These are phyloP conservation scores for Saiga tatarica DNA, from an alignment of 2,113 vertebrate genomes.

Conservation along the genomic window DNA sequence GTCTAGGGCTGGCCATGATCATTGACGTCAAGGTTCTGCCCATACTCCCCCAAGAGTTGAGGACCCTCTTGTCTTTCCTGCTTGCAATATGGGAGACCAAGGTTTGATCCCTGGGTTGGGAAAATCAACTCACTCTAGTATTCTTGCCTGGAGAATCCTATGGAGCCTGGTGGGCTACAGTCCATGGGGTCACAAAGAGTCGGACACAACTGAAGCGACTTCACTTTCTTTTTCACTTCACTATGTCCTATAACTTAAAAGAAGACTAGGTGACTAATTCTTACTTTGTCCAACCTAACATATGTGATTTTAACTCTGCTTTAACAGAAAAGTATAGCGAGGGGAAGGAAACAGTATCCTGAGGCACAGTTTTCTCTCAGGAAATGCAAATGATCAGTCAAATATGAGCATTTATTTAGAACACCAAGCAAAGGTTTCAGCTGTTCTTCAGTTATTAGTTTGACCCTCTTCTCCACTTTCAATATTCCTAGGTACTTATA, in stretches of 20 bases:
- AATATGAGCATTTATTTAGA: not conserved
- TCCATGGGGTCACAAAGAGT: not conserved
- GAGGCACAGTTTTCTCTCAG: not conserved
- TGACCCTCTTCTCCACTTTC: not conserved
- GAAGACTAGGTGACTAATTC: not conserved
- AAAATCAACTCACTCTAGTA: not conserved
- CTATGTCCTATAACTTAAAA: not conserved
- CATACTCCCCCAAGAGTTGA: not conserved
- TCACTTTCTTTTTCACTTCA: not conserved
- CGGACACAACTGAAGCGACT: fast-evolving
- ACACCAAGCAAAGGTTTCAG: not conserved
- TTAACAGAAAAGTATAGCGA: not conserved
- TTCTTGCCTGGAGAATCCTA: not conserved
- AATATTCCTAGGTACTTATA: not conserved
- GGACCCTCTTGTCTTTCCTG: not conserved
- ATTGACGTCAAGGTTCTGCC: not conserved
- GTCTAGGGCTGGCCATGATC: not conserved
- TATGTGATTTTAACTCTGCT: not conserved
- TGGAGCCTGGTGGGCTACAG: not conserved
- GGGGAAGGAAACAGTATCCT: not conserved
- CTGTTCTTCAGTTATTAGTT: not conserved
- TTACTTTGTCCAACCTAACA: not conserved
- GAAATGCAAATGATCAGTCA: not conserved
- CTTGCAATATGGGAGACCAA: not conserved
- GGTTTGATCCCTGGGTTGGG: not conserved